Conservation (phyloP, 2,888 invertebrate genomes). For the Drosophila picticornis region DNA sequence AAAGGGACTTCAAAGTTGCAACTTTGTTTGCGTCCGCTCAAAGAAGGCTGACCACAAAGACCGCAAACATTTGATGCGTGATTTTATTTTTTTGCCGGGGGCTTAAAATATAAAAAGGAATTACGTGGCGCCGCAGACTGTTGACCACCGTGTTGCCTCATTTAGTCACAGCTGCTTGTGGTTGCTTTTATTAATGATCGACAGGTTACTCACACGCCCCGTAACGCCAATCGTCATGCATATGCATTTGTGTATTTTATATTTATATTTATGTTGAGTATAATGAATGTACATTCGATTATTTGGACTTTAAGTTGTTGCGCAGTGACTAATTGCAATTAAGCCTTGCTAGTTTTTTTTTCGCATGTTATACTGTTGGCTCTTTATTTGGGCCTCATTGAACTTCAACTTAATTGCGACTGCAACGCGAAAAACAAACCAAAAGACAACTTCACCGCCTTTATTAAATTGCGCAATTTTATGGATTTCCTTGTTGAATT, state of each 20-base stretch:
- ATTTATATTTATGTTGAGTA: conserved; percentile 29
- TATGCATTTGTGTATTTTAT: not conserved
- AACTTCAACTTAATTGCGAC: conserved; percentile 30
- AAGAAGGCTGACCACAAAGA: conserved; percentile 63
- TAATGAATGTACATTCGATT: conserved; percentile 51
- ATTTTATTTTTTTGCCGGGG: conserved; percentile 67
- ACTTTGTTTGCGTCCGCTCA: conserved; percentile 39
- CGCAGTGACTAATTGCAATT: conserved; percentile 71
- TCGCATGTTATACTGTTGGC: conserved; percentile 28
- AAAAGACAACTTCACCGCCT: conserved; percentile 12
- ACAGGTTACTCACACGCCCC: conserved; percentile 30
- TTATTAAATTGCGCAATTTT: conserved; percentile 22
- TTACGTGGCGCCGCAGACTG: conserved; percentile 9
- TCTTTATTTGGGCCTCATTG: conserved; percentile 29
- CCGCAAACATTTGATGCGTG: conserved; percentile 75
- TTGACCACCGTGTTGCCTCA: conserved; percentile 44
- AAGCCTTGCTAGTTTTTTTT: conserved; percentile 43
- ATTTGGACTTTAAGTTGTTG: conserved; percentile 51
- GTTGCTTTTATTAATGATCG: conserved; percentile 62
- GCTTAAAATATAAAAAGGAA: conserved; percentile 7
- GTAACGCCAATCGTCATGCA: conserved; percentile 19
- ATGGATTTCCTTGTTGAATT: conserved; percentile 5
- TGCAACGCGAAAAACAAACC: conserved; percentile 5
- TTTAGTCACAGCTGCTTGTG: conserved; percentile 63
- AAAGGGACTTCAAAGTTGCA: conserved; percentile 28